phyloP scores from a whole-genome alignment of 2,888 invertebrate genomes.

The Stegana nigrithorax region DNA sequence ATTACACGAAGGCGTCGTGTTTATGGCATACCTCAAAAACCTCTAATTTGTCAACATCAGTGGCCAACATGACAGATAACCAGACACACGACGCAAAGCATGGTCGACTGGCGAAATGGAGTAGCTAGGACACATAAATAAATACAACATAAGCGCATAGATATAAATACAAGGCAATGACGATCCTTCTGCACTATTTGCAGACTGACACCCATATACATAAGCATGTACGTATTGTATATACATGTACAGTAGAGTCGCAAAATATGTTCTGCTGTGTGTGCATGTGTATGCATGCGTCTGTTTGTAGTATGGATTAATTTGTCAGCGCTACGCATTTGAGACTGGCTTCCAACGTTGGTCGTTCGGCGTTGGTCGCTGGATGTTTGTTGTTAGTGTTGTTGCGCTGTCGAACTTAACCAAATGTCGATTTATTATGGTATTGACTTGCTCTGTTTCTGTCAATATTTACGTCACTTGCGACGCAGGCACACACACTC shows the following conservation, averaged over 20 bases:
- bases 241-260: neutral
- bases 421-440: conserved; percentile 45
- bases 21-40: conserved; percentile 38
- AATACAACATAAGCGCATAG: neutral
- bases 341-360: neutral
- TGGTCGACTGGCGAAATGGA: neutral
- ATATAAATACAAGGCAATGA: neutral
- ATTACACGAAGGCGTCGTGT: neutral
- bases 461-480: conserved; percentile 40
- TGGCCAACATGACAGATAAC: neutral
- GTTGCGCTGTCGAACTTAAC: conserved; percentile 21
- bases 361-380: neutral
- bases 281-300: neutral
- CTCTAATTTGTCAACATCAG: conserved; percentile 56
- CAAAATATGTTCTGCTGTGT: neutral
- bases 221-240: neutral
- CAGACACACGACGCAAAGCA: neutral
- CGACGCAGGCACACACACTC: conserved; percentile 16
- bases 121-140: neutral
- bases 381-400: neutral
- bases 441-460: conserved; percentile 21
- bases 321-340: conserved; percentile 19
- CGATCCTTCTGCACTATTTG: neutral
- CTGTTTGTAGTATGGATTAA: conserved; percentile 19
- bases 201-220: neutral